Evolutionary conservation across 2,888 invertebrate species (phyloP).

Genomic region (Entomobrya multifasciata): DNA sequence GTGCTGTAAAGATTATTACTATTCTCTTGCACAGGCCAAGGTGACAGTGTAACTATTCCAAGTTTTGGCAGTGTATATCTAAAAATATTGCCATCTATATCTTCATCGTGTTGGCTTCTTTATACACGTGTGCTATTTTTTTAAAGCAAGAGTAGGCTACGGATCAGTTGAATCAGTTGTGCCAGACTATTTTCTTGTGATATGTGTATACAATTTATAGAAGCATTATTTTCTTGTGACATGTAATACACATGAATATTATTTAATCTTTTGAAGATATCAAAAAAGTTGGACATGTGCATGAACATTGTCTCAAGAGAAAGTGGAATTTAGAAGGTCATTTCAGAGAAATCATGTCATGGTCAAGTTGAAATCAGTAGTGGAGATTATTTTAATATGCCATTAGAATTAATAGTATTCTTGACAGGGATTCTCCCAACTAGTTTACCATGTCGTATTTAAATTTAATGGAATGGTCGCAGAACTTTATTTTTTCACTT

Average conservation of each 20-base stretch:
- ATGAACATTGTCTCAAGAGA: neutral
- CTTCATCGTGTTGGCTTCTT: neutral
- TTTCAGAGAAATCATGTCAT: constrained; percentile 5
- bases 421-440: neutral
- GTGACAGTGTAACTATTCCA: constrained; percentile 4
- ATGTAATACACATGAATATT: neutral
- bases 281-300: neutral
- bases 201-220: neutral
- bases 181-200: too few relatives aligned
- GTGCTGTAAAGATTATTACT: neutral
- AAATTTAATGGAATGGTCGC: neutral
- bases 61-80: neutral
- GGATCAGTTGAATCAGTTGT: neutral
- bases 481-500: neutral
- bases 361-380: neutral
- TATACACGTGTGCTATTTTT: too few relatives aligned
- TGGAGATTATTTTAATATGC: neutral
- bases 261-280: neutral
- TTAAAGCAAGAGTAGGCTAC: too few relatives aligned
- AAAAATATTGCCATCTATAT: neutral
- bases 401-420: neutral
- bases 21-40: neutral
- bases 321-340: neutral
- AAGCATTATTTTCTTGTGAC: neutral
- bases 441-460: neutral